Percentiles rank a stretch among this genome's conserved stretches.
These are phyloP conservation scores for Volucella inanis DNA, from an alignment of 2,888 invertebrate species.

Conservation along the genomic window DNA sequence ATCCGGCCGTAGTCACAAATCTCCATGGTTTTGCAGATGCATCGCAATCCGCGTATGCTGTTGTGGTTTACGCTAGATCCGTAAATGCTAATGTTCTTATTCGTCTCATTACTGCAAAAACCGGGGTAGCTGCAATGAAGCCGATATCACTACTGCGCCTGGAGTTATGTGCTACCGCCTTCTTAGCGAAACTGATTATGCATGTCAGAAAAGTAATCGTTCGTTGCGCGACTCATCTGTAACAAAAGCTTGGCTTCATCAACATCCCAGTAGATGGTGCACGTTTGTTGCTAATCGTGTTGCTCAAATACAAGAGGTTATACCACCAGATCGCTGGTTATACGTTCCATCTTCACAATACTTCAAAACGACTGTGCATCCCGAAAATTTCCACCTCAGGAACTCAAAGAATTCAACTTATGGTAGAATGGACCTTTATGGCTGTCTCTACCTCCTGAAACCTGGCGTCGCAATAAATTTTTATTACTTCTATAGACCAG, in stretches of 20 bases:
- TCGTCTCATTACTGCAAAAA: background rate
- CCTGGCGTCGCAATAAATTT: no score
- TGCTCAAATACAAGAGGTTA: conserved; percentile 7
- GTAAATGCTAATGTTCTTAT: background rate
- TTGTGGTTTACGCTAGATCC: no score
- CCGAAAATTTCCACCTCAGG: no score
- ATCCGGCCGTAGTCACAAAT: background rate
- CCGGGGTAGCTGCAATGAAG: background rate
- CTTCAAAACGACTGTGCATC: no score
- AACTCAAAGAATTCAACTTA: no score
- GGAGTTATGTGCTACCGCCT: no score
- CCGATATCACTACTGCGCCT: background rate
- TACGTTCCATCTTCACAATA: no score
- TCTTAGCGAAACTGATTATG: background rate
- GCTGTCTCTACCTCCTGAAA: no score
- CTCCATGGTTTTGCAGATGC: conserved; percentile 1
- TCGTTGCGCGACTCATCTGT: no score
- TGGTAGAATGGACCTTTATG: no score
- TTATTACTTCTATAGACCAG: no score
- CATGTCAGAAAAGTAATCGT: background rate
- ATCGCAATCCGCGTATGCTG: background rate
- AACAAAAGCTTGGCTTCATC: background rate
- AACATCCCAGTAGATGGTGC: background rate
- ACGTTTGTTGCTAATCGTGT: no score
- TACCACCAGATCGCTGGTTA: background rate